These are phyloP conservation scores for Varanus komodoensis DNA, from an alignment of 2,113 vertebrate genomes.

Conservation along the genomic window DNA sequence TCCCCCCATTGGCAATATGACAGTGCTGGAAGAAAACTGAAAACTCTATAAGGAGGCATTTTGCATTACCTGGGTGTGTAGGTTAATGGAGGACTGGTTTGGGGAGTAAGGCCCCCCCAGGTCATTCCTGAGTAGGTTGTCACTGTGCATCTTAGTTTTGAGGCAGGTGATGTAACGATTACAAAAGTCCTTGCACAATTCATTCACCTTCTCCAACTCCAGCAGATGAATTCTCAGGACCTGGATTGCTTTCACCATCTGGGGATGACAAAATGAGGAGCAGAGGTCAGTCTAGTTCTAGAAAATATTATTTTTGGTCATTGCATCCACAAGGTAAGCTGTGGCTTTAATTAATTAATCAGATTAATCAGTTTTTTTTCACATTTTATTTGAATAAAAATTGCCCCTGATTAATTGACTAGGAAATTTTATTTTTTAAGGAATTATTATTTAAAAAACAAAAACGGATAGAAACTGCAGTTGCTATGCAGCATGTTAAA, in stretches of 20 bases:
- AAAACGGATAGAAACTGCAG: not conserved
- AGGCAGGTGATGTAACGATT: constrained; percentile 99
- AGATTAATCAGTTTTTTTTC: not conserved
- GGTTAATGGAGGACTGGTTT: constrained; percentile 91
- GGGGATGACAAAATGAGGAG: constrained; percentile 24
- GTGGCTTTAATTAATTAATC: not conserved
- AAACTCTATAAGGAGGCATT: not conserved
- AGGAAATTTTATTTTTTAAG: not conserved
- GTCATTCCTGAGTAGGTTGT: constrained; percentile 98
- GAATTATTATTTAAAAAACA: not conserved
- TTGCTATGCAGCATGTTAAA: not conserved
- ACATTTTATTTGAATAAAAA: not conserved
- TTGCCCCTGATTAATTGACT: not conserved
- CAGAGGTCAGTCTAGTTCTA: not conserved
- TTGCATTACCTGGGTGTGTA: constrained; percentile 84
- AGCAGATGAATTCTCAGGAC: constrained; percentile 97
- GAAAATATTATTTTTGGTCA: not conserved
- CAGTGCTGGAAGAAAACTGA: not conserved
- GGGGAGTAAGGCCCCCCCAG: constrained; percentile 96
- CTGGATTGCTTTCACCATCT: constrained; percentile 99
- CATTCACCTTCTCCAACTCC: constrained; percentile 98
- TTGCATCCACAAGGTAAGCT: not conserved
- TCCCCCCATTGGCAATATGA: not conserved
- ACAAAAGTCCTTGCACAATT: constrained; percentile 99
- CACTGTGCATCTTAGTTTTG: constrained; percentile 99